Evolutionary conservation across 2,888 invertebrate genomes (phyloP), one percentile per base, ranked within the genome.

Genomic region (Spilarctia lutea): DNA sequence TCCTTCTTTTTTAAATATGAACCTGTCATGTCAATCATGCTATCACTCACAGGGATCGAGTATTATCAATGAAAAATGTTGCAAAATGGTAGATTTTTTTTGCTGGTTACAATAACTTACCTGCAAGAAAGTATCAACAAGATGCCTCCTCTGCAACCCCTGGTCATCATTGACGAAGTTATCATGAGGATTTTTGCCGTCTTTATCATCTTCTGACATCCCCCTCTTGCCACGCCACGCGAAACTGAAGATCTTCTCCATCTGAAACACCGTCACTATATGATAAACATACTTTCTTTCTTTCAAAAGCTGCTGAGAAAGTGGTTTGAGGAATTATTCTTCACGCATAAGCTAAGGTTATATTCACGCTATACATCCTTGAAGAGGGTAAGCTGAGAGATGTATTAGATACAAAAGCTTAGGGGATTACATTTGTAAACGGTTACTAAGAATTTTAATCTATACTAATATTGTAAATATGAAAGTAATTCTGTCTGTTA

Each of bases 161-260:
- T 98, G 97, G 27, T 97, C 98, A 86, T 98, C 98, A 83, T 98
- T 97, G 1, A 97, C 97, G 87, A 97, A 97, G 79, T 96, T 96
- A 72, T 97, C 97, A 75, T 97, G 96, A 0, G 93, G 94, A 16
- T 82, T 86, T 3, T 87, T 87, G 35, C 81, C 83, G 3, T 66
- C 72, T 10, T 77, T 70, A 1, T 60, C 92, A 4, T 92, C 94
- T 68, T 93, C 94, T 0, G 85, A 78, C 78, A 97, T 93, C 0
- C 98, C 98, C 68, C 98, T 96, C 90, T 98, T 98, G 84, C 98
- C 98, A 87, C 97, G 97, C 98, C 98, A 98, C 70, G 98, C 98
- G 91, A 97, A 98, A 90, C 98, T 98, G 94, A 98, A 98, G 93
- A 99, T 98, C 92, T 98, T 98, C 94, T 99, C 98, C 98, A 99